Percentiles rank a stretch among this genome's conserved stretches.
phyloP scores from a whole-genome alignment of 2,888 invertebrate species.

The Ecliptopera silaceata region DNA sequence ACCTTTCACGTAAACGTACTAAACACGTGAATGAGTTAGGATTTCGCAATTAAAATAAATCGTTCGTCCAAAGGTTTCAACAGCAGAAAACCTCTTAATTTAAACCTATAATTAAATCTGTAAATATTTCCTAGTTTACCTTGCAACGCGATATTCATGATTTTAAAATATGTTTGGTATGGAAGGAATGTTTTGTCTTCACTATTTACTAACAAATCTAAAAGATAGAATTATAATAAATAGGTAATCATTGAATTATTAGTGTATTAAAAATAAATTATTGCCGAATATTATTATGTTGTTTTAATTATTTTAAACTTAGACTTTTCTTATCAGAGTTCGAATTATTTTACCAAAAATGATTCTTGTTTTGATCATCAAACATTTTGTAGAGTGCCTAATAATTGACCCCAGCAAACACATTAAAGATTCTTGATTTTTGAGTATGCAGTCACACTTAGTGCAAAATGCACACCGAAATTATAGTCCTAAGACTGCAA shows the following conservation, averaged over 20 bases:
- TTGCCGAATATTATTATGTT: slow-evolving; percentile 57
- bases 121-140: slow-evolving; percentile 35
- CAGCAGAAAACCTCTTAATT: slow-evolving; percentile 19
- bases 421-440: too few relatives aligned
- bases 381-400: too few relatives aligned
- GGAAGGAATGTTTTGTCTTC: slow-evolving; percentile 64
- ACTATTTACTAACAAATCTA: slow-evolving; percentile 67
- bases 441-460: too few relatives aligned
- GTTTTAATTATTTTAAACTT: background rate
- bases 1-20: too few relatives aligned
- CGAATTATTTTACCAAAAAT: too few relatives aligned
- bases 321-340: too few relatives aligned
- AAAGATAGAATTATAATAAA: slow-evolving; percentile 69
- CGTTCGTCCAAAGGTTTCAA: background rate
- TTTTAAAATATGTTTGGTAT: slow-evolving; percentile 38
- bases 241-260: slow-evolving; percentile 77
- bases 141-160: slow-evolving; percentile 38
- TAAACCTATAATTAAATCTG: slow-evolving; percentile 23
- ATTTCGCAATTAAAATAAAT: too few relatives aligned
- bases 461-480: too few relatives aligned
- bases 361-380: too few relatives aligned
- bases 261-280: slow-evolving; percentile 78
- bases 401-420: too few relatives aligned
- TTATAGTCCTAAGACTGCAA: too few relatives aligned
- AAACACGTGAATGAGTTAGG: too few relatives aligned